Conservation (phyloP, 2,888 invertebrate species). For the Calliopum simillimum region DNA sequence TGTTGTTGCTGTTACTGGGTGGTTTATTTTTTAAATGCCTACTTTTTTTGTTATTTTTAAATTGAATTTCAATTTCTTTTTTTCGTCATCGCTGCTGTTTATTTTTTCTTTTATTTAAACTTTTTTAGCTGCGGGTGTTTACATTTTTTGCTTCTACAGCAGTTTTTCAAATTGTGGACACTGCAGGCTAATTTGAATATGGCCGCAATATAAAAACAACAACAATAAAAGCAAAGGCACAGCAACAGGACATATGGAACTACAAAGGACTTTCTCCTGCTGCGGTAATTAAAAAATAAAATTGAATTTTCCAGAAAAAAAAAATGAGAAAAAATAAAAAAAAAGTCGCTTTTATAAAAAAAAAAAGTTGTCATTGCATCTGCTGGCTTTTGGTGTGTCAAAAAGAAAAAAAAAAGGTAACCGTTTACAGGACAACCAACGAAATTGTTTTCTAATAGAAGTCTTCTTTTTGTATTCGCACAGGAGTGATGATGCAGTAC, state of each 20-base stretch:
- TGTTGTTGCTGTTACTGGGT: background rate
- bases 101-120: background rate
- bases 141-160: conserved; percentile 10
- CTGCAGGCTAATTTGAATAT: conserved; percentile 28
- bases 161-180: conserved; percentile 12
- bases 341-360: background rate
- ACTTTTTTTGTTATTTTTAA: conserved; percentile 34
- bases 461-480: conserved; percentile 8
- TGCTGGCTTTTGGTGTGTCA: conserved; percentile 30
- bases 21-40: background rate
- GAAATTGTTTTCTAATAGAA: conserved; percentile 13
- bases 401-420: background rate
- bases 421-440: conserved; percentile 2
- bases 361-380: conserved; percentile 41
- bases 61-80: conserved; percentile 37
- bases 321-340: no score
- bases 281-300: conserved; percentile 18
- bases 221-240: conserved; percentile 15
- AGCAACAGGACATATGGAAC: background rate
- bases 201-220: conserved; percentile 12
- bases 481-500: conserved; percentile 58
- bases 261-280: conserved; percentile 8
- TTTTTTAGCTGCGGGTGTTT: conserved; percentile 29
- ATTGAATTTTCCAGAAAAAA: conserved; percentile 2
- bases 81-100: background rate